Percentiles rank a stretch among this genome's conserved stretches.
phyloP scores from a whole-genome alignment of 2,797 vertebrate species.

The Anolis apletophallus region DNA sequence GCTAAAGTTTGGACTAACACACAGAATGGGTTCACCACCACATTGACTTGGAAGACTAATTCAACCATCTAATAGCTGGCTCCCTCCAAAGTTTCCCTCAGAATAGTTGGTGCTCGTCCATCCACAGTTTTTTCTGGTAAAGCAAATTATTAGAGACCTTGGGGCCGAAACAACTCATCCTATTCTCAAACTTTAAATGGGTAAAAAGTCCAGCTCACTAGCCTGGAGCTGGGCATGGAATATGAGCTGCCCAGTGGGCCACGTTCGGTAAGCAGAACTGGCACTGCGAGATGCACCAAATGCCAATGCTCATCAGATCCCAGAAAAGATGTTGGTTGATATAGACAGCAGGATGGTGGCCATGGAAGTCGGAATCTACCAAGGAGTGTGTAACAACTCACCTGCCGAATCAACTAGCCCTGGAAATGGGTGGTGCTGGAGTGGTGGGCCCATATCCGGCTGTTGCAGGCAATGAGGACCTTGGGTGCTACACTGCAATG shows the following conservation, averaged over 20 bases:
- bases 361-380: constrained; percentile 62
- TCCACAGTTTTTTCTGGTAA: too few relatives aligned
- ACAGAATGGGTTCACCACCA: not conserved
- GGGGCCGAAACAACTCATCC: too few relatives aligned
- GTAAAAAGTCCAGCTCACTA: too few relatives aligned
- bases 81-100: too few relatives aligned
- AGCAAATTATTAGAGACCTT: too few relatives aligned
- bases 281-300: not conserved
- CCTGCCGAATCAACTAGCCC: constrained; percentile 8
- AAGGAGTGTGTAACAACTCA: constrained; percentile 49
- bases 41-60: too few relatives aligned
- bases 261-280: not conserved
- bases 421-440: constrained; percentile 4
- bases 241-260: not conserved
- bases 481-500: not conserved
- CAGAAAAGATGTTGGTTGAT: constrained; percentile 62
- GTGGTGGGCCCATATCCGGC: not conserved
- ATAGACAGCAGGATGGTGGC: constrained; percentile 63
- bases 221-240: not conserved
- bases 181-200: too few relatives aligned
- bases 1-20: too few relatives aligned
- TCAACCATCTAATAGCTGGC: too few relatives aligned
- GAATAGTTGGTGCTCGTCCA: too few relatives aligned
- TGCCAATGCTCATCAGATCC: constrained; percentile 37
- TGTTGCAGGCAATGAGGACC: not conserved